Percentiles rank a stretch among this genome's conserved stretches.
Conservation (phyloP, 1,140 invertebrate genomes). For the Oreohelix idahoensis region DNA sequence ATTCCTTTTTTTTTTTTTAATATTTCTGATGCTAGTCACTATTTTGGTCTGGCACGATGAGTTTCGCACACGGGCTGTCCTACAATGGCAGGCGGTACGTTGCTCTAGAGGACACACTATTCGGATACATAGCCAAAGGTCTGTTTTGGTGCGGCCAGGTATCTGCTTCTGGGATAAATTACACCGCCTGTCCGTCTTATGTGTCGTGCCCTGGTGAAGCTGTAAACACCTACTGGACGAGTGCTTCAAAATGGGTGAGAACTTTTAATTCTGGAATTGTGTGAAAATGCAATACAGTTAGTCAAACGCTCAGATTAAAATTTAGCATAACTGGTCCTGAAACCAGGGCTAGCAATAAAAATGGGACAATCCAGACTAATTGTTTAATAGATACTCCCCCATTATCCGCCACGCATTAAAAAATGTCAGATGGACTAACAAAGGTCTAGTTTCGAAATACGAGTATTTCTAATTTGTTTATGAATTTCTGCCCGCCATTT, state of each 20-base stretch:
- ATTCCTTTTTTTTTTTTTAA: not conserved
- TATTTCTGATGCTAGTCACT: not conserved
- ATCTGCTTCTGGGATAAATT: constrained; percentile 43
- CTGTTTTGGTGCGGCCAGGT: constrained; percentile 49
- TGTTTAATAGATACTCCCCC: too few species aligned
- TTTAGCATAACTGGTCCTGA: too few species aligned
- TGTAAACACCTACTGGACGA: constrained; percentile 45
- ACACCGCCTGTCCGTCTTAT: constrained; percentile 40
- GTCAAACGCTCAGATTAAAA: too few species aligned
- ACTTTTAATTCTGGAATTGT: too few species aligned
- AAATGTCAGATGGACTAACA: too few species aligned
- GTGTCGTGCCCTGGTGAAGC: constrained; percentile 38
- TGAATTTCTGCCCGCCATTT: too few species aligned
- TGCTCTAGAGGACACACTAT: constrained; percentile 52
- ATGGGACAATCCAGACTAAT: too few species aligned
- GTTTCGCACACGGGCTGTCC: constrained; percentile 49
- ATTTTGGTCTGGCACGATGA: constrained; percentile 51
- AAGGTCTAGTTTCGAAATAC: too few species aligned
- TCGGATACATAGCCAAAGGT: constrained; percentile 48
- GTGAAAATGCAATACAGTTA: too few species aligned
- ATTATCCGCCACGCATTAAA: too few species aligned
- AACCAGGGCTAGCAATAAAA: too few species aligned
- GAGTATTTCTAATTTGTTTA: too few species aligned
- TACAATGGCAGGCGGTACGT: constrained; percentile 43
- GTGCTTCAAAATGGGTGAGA: constrained; percentile 43